Base-by-base conservation (phyloP, 2,888 invertebrate species). In the Aporophyla lueneburgensis region DNA sequence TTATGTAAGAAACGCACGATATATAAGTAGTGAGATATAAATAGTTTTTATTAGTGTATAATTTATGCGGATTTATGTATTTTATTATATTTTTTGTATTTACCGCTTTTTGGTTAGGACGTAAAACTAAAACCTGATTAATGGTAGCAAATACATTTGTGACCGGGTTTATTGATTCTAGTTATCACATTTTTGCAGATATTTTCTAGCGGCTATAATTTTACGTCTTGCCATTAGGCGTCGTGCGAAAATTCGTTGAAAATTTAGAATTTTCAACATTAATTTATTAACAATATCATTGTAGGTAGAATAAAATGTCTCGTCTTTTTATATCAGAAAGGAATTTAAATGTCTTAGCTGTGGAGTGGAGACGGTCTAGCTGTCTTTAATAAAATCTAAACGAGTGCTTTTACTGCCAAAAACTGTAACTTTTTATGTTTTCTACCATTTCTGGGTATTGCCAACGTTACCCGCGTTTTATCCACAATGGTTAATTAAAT, bases 21-120 rank as follows among this genome's bases (percentile, higher is more conserved):
- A 88, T 91, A 88, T 86, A 86, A 81, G 89, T 93, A 92, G 93
- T 87, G 87, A 89, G 86, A 90, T 80, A 86, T 85, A 85, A 81
- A 83, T 87, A 90, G 76, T 43, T 86, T 87, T 68, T 76, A 79
- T 74, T 81, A 74, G 71, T 67, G 58, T 83, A 81, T 80, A 61
- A 80, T 88, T 85, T 83, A 85, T 79, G 80, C 66, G 33, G 58
- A 76, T 72, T 62, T 70, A 76, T 86, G 74, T 86, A 78, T 78
- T 71, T 74, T 83, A 78, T 86, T 76, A 75, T 78, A 78, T 80
- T 80, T 78, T 86, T 80, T 62, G 54, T 79, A 77, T 66, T 75
- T 24, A 27, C 24, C n/a, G n/a, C 67, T 66, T 67, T 74, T 71
- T 69, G 72, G 65, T 59, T 56, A 56, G 66, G 73, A 51, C 66